Evolutionary conservation across 2,113 vertebrate species (phyloP), one percentile per base, ranked within the genome.

Genomic region (Carassius gibelio): DNA sequence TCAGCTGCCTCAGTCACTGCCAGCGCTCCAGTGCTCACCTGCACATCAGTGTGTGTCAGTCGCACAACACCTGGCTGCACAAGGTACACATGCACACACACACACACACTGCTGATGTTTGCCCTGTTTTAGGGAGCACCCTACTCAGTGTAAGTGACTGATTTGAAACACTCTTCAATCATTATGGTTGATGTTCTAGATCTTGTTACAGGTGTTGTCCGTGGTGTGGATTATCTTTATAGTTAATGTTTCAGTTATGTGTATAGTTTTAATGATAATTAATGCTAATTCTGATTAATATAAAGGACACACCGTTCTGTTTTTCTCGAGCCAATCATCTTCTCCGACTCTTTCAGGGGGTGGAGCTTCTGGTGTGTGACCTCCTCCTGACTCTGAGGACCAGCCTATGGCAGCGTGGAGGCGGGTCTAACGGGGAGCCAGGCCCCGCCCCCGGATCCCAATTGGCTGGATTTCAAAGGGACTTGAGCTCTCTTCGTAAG

Each of bases 301-400:
- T 42, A 42, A 42, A 42, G 42, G 42, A 50, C 5, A 52, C 52
- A 55, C 5, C 3, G 52, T 15, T 38, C 3, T 2, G 5, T 57
- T 57, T 57, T 17, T 57, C 52, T 55, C 5, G 7, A 6, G 26
- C 42, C 52, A 79, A 26, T 50, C 5, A 80, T 75, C 88, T 50
- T 86, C 30, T 17, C 9, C 19, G 52, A 0, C 45, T 81, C 21
- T 75, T 52, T 66, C 88, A 99, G 98, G 96, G 97, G 85, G 93
- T 97, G 91, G 96, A 99, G 94, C 95, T 99, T 79, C 93, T 99
- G 87, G 92, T 96, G 84, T 99, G 97, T 91, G 97, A 99, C 92
- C 94, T 99, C 42, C 91, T 99, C 52, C 92, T 99, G 88, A 98
- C 97, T 0, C 93, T 99, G 84, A 95, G 98, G 87, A 99, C 97